Base-by-base conservation (phyloP, 2,888 invertebrate species). In the Rhamnusium bicolor region DNA sequence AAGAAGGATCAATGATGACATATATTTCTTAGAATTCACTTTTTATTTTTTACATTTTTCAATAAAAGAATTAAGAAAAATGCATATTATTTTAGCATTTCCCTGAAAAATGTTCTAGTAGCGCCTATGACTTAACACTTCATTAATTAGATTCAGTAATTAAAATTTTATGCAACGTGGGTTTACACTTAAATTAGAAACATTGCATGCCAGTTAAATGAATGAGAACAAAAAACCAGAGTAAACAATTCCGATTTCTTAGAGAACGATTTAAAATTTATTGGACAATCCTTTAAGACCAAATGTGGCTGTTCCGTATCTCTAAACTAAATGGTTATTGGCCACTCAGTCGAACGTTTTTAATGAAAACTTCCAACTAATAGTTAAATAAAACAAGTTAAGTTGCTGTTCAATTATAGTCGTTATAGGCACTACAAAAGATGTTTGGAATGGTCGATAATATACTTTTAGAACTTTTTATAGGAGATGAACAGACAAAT, bases 361-460 rank as follows among this genome's bases (percentile, higher is more conserved):
- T 58, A 58, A 58, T 58, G 29, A 29, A 58, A 58, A 16, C 18
- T n/a, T 29, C 40, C 32, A 58, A 16, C 14, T 24, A 46, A 21
- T 61, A 40, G 61, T 46, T 40, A 61, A 21, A 61, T 40, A 21
- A 61, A 61, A 61, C 61, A 46, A 46, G 19, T 18, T 14, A 29
- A 19, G 21, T 10, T 40, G 32, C 47, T 12, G 49, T 19, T 49
- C 61, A 61, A 61, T 61, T 61, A 61, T 21, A 49, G n/a, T 51
- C 27, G 51, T 63, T 63, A 63, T 21, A 24, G 29, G 27, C 51
- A 47, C 40, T 40, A 21, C 40, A 32, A 65, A 54, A 53, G 51
- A 53, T 47, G 32, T 19, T 65, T 24, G 51, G 16, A 27, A 32
- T 18, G 51, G 65, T 65, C 65, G 65, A 65, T 65, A 65, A 53